Base-by-base conservation (phyloP, 2,113 vertebrate species). In the Nerophis ophidion region DNA sequence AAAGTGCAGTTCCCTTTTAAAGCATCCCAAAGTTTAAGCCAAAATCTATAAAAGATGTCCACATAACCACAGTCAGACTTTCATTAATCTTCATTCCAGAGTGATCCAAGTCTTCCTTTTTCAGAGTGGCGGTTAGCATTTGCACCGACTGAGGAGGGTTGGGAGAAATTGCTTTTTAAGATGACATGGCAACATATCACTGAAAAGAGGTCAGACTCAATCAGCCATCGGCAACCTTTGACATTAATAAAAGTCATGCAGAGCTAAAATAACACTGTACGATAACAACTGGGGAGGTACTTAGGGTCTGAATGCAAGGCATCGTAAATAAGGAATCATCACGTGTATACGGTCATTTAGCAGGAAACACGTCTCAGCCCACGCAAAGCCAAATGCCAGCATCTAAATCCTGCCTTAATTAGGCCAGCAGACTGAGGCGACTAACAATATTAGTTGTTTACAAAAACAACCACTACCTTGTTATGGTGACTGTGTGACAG, bases 111-210 rank as follows among this genome's bases (percentile, higher is more conserved):
- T 78, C 61, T 74, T 62, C 48, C 71, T 71, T 78, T 71, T 80
- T 44, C 66, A 67, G 74, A 88, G 82, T 76, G 75, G 85, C 86
- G 84, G 76, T 84, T 83, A 79, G 79, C 74, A 80, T 90, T 89
- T 85, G 81, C 75, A 65, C 65, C 70, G 71, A 65, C 57, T 12
- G 3, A 12, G 40, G 40, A 44, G 40, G 12, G 40, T 44, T 44
- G 65, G 77, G 77, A 79, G 82, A 84, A 88, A 86, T 89, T 72
- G 86, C 82, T 89, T 86, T 80, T 87, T 84, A 86, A 87, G 75
- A 88, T 82, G 77, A 83, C 83, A 80, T 66, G 79, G 84, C 75
- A 85, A 87, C 86, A 83, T 89, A 90, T 89, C 87, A 69, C 69
- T 19, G 71, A 72, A 79, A 81, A 73, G 57, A 71, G 86, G 86